Conservation (phyloP, 2,797 vertebrate species). For the Perodicticus potto region DNA sequence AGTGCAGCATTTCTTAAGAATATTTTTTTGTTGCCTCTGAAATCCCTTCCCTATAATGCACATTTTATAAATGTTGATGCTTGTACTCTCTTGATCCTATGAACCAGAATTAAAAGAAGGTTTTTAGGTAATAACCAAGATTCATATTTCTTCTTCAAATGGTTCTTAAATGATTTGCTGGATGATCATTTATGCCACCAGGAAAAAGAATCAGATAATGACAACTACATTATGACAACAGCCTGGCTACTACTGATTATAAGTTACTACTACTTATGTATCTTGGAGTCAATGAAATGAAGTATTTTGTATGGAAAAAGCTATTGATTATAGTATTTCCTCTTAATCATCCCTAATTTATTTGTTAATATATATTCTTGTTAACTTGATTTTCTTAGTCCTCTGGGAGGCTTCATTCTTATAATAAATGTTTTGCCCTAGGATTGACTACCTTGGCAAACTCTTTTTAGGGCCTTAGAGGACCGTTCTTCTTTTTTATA, state of each 20-base stretch:
- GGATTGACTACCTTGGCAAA: not conserved
- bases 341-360: not conserved
- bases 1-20: not conserved
- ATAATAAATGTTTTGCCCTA: not conserved
- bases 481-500: not conserved
- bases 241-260: not conserved
- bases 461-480: not conserved
- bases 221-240: not conserved
- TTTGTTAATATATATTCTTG: conserved; percentile 15
- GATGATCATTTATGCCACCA: not conserved
- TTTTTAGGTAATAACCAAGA: not conserved
- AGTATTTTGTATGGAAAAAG: not conserved
- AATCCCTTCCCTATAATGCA: not conserved
- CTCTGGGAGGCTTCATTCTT: not conserved
- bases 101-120: not conserved
- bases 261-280: not conserved
- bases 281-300: not conserved
- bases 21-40: not conserved
- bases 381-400: conserved; percentile 37
- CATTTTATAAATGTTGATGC: not conserved
- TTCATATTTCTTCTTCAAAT: not conserved
- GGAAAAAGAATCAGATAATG: not conserved
- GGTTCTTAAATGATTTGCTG: not conserved
- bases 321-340: not conserved
- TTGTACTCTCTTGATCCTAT: not conserved